Percentiles rank a stretch among this genome's conserved stretches.
Evolutionary conservation across 1,140 invertebrate species (phyloP).

Genomic region (Heterodera schachtii): DNA sequence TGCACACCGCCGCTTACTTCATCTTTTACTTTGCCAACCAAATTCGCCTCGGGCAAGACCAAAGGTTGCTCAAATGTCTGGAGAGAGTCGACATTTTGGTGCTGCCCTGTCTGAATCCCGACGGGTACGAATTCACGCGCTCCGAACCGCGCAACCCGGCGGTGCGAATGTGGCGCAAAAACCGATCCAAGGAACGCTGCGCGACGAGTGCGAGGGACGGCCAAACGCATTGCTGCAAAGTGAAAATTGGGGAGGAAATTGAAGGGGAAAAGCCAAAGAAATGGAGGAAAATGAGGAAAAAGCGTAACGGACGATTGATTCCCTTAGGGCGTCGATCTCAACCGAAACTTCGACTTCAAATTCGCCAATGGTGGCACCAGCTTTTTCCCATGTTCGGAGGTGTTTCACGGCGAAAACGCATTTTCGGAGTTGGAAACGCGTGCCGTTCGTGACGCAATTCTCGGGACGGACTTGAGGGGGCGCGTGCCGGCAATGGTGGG

Average conservation of each 20-base stretch:
- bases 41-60: conserved; percentile 50
- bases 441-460: conserved; percentile 57
- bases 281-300: too few relatives aligned
- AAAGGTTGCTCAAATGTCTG: conserved; percentile 55
- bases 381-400: conserved; percentile 64
- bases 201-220: conserved; percentile 35
- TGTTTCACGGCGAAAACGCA: conserved; percentile 58
- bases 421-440: conserved; percentile 64
- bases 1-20: conserved; percentile 65
- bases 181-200: conserved; percentile 53
- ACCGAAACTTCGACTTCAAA: conserved; percentile 56
- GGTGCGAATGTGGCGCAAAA: conserved; percentile 62
- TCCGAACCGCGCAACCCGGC: conserved; percentile 57
- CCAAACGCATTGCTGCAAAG: conserved; percentile 47
- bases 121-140: conserved; percentile 67
- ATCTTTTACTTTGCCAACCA: conserved; percentile 56
- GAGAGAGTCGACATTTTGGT: conserved; percentile 70
- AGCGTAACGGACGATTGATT: too few relatives aligned
- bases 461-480: conserved; percentile 51
- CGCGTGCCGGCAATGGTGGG: conserved; percentile 56
- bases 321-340: conserved; percentile 56
- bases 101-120: conserved; percentile 75
- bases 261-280: too few relatives aligned
- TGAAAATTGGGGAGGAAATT: neutral
- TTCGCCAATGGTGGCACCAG: conserved; percentile 57